Base-by-base conservation (phyloP, 2,888 invertebrate genomes). In the Nomada hirtipes region DNA sequence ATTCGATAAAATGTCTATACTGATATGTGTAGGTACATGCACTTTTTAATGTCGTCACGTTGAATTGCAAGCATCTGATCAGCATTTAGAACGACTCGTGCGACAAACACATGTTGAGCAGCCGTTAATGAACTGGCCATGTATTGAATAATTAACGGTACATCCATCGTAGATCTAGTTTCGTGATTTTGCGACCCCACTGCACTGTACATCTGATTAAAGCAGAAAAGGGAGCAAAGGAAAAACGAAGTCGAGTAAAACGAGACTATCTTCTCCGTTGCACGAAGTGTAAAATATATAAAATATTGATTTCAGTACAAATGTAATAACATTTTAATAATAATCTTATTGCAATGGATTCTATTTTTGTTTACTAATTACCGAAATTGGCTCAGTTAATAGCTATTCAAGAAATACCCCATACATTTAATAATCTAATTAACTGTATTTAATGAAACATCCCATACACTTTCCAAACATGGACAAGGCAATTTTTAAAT, bases 101-200 rank as follows among this genome's bases (percentile, higher is more conserved):
- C 55, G 55, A 55, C 55, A 36, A 68, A 89, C 89, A 89, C 81
- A 83, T 88, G 88, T 89, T 80, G 77, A 83, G 86, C 79, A 83
- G 83, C 74, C 87, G 81, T 86, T 87, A 87, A 87, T 85, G 84
- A 70, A 74, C 68, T 65, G 52, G 61, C 63, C 76, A 82, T 86
- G 84, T 78, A 83, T 72, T 67, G 71, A 65, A 85, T 86, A 89
- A 90, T 90, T 89, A 90, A 86, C 83, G 87, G 84, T 47, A 73
- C 78, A 64, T 65, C 81, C 79, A 82, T 83, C 84, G 85, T 82
- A 85, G 81, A 77, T 71, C 82, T 78, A 80, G 74, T 83, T 84
- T 70, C 81, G 76, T 44, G 64, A 65, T 63, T 47, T 47, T 0
- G 13, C 23, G 11, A 23, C 15, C 7, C 1, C 15, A 9, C 29